Base-by-base conservation (phyloP, 2,113 vertebrate species). In the Plecturocebus donacophilus region DNA sequence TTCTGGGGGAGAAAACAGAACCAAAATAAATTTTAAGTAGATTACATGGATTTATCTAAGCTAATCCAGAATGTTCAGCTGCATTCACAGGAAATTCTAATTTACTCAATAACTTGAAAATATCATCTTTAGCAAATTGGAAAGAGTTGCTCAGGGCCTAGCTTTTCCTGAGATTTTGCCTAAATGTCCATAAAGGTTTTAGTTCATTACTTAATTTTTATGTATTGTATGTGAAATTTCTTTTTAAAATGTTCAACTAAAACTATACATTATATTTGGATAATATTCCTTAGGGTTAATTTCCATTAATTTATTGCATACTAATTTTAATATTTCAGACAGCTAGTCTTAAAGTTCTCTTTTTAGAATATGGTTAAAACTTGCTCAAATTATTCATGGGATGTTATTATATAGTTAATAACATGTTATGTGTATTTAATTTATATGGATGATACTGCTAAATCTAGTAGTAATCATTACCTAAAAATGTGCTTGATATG, bases 21-120 rank as follows among this genome's bases (percentile, higher is more conserved):
- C 52, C 73, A 95, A 95, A 96, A 92, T 95, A 82, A 58, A 79
- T 58, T 95, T 95, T 86, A 87, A 83, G 58, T 86, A 89, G 47
- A 91, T 82, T 91, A 80, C 94, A 5, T n/a, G 38, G 54, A 87
- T 91, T 93, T 97, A 16, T 82, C 45, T 93, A 86, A 96, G 52
- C 27, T 84, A 82, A 88, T 85, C 27, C 75, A 83, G 38, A 90
- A 73, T 83, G 47, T 84, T 77, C 5, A 20, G 25, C 49, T 94
- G 40, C 61, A 95, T 93, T 94, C 88, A 40, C 8, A 61, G 79
- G n/a, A 82, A 79, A 86, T 83, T 80, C 54, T 93, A 91, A 96
- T 64, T 87, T 68, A 92, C 86, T 89, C 42, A 94, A 38, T 88
- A 92, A 80, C 20, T 71, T 86, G 8, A 96, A 42, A 86, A 17